Conservation (phyloP, 2,113 vertebrate genomes). For the human region DNA sequence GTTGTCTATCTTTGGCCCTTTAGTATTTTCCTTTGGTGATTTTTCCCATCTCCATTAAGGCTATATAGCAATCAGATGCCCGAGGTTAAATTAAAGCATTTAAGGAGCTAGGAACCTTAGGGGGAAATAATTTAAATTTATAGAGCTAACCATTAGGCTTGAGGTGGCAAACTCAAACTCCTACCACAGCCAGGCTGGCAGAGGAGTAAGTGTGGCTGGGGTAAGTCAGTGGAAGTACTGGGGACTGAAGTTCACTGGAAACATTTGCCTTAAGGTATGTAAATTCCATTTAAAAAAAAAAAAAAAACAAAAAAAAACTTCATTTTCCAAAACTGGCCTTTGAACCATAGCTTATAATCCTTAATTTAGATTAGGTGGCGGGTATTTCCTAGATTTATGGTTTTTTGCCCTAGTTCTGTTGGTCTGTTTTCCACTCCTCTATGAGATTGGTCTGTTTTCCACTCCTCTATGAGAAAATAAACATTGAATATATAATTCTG, state of each 20-base stretch:
- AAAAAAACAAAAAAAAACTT: background rate
- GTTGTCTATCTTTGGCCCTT: background rate
- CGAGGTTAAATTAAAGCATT: conserved; percentile 13
- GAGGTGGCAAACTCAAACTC: background rate
- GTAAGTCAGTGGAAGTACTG: background rate
- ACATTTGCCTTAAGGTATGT: background rate
- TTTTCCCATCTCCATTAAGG: background rate
- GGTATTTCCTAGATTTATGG: background rate
- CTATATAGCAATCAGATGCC: background rate
- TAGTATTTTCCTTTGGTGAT: background rate
- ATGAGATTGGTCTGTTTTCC: background rate
- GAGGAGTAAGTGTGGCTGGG: background rate
- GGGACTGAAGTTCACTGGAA: background rate
- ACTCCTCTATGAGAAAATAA: conserved; percentile 13
- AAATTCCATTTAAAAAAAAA: background rate
- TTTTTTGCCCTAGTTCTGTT: background rate
- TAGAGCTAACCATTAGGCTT: conserved; percentile 16
- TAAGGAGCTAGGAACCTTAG: background rate
- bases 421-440: background rate
- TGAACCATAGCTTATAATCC: background rate
- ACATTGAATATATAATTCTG: background rate
- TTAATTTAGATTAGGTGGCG: background rate
- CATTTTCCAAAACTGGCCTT: conserved; percentile 24
- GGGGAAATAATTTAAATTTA: background rate
- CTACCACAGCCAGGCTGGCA: background rate